Percentiles rank a stretch among this genome's conserved stretches.
Evolutionary conservation across 2,888 invertebrate species (phyloP).

Genomic region (Melangyna quadrimaculata): DNA sequence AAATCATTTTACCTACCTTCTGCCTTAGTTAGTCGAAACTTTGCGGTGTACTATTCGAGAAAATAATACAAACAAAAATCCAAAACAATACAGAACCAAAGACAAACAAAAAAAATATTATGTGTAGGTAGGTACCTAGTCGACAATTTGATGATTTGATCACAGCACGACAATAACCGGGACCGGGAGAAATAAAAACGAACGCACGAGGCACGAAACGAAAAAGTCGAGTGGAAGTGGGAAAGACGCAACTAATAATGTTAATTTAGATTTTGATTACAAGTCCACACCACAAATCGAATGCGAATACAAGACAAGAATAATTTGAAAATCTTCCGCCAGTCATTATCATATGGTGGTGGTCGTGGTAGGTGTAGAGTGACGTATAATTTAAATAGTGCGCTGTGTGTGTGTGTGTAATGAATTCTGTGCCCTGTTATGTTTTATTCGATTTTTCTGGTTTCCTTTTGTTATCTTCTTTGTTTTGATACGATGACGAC

Average conservation of each 20-base stretch:
- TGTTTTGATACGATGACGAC: conserved; percentile 5
- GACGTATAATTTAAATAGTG: not conserved
- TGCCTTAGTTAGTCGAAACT: not conserved
- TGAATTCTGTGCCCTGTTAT: not conserved
- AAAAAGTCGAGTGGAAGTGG: conserved; percentile 28
- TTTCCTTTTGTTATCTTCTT: not conserved
- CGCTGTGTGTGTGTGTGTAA: not conserved
- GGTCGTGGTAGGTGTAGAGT: not conserved
- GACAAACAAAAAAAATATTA: not conserved
- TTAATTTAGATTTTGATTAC: conserved; percentile 50
- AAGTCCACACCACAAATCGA: not conserved
- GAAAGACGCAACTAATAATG: conserved; percentile 47
- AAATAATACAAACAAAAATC: not conserved
- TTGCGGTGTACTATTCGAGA: not conserved
- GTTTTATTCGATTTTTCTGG: not conserved
- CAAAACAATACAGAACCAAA: not conserved
- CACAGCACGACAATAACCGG: conserved; percentile 14
- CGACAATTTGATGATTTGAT: conserved; percentile 27
- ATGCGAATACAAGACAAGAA: not conserved
- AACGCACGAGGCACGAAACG: conserved; percentile 20
- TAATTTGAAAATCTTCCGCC: conserved; percentile 10
- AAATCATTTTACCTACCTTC: not conserved
- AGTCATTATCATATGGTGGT: not conserved
- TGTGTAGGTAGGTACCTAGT: too few relatives aligned
- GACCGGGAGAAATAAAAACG: conserved; percentile 7